Percentiles rank a stretch among this genome's conserved stretches.
phyloP scores from a whole-genome alignment of 2,888 invertebrate genomes.

The Drosophila merina region DNA sequence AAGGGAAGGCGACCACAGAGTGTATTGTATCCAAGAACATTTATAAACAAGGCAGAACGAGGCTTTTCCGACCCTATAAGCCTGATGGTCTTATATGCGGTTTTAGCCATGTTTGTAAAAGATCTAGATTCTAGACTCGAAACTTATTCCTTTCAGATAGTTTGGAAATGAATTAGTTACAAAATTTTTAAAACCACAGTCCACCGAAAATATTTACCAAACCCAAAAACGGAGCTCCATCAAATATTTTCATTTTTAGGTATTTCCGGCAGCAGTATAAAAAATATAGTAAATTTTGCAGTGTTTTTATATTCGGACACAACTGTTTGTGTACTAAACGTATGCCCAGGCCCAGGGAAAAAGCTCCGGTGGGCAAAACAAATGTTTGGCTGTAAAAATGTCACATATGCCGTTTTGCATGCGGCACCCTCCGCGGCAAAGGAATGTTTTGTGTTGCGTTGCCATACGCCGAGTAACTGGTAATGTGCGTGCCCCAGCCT shows the following conservation, averaged over 20 bases:
- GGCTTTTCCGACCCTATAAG: conserved; percentile 2
- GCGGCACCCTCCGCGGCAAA: conserved; percentile 48
- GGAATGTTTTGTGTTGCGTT: conserved; percentile 2
- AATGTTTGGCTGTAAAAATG: conserved; percentile 77
- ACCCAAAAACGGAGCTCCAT: neutral
- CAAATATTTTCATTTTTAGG: neutral
- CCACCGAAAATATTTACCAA: neutral
- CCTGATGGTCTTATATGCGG: neutral
- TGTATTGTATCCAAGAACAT: neutral
- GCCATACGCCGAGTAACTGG: conserved; percentile 7
- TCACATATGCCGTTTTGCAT: conserved; percentile 77
- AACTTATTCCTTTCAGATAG: too few relatives aligned
- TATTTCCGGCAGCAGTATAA: neutral
- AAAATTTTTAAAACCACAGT: neutral
- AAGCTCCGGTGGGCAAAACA: conserved; percentile 60
- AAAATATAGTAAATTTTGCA: neutral
- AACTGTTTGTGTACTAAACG: neutral
- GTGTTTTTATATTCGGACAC: neutral
- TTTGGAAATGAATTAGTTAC: too few relatives aligned
- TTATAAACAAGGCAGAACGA: conserved; percentile 2
- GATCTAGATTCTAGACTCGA: neutral
- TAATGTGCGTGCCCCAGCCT: conserved; percentile 72
- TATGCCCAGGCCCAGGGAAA: conserved; percentile 1
- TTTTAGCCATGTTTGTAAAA: neutral
- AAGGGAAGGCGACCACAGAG: conserved; percentile 49